These are phyloP conservation scores for Tiliqua scincoides DNA, from an alignment of 2,113 vertebrate species.

Conservation along the genomic window DNA sequence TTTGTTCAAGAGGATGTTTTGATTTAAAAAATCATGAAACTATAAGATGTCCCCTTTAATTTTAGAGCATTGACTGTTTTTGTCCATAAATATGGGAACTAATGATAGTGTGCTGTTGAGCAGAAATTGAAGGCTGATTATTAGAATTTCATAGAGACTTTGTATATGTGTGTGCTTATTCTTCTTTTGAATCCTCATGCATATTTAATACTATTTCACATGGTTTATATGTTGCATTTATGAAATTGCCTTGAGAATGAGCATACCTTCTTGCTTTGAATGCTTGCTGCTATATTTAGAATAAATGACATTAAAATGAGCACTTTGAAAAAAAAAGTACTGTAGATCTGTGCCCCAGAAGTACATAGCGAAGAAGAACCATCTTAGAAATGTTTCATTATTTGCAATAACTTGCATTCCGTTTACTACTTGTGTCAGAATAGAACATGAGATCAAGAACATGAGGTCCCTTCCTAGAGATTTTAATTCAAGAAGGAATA, in stretches of 20 bases:
- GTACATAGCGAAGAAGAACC: constrained; percentile 22
- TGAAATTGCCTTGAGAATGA: not conserved
- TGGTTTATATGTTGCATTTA: not conserved
- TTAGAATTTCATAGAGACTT: not conserved
- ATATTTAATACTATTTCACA: not conserved
- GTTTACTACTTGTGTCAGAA: constrained; percentile 43
- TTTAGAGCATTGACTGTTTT: not conserved
- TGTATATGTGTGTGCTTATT: not conserved
- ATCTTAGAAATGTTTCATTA: constrained; percentile 26
- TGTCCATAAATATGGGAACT: not conserved
- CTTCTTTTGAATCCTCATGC: not conserved
- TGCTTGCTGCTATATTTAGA: not conserved
- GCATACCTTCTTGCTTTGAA: not conserved
- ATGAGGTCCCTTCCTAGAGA: constrained; percentile 4
- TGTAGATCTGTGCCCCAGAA: not conserved
- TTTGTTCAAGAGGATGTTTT: not conserved
- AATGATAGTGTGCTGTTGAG: not conserved
- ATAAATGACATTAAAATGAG: not conserved
- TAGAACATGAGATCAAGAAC: constrained; percentile 17
- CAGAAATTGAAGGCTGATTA: not conserved
- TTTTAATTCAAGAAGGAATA: constrained; percentile 37
- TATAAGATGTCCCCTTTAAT: not conserved
- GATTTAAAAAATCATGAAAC: not conserved
- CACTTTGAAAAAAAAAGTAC: not conserved
- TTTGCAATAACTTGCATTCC: constrained; percentile 51